Conservation (phyloP, 2,888 invertebrate genomes). For the Uloborus plumipes region DNA sequence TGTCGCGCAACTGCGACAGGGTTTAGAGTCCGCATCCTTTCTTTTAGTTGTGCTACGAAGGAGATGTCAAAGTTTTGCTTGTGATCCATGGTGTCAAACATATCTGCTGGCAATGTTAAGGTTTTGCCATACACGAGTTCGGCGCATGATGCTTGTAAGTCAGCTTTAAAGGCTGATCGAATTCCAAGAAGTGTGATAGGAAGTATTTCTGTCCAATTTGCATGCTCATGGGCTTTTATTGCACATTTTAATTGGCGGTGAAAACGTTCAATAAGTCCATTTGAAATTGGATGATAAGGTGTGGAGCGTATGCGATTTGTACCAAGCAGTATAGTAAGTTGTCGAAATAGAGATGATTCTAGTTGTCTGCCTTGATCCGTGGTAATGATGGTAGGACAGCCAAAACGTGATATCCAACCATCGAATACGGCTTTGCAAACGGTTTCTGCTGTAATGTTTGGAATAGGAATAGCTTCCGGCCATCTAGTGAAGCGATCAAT, state of each 20-base stretch:
- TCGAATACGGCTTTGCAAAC: background rate
- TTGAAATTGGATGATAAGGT: constrained; percentile 8
- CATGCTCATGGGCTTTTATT: background rate
- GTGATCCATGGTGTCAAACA: no score
- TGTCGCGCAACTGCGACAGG: no score
- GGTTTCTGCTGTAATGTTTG: background rate
- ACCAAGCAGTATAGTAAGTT: background rate
- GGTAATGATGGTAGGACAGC: background rate
- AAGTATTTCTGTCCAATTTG: background rate
- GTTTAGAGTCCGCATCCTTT: no score
- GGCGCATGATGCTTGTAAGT: background rate
- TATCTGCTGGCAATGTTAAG: constrained; percentile 1
- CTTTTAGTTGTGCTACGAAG: no score
- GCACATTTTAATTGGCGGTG: constrained; percentile 1
- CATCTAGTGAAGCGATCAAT: constrained; percentile 21
- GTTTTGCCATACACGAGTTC: constrained; percentile 17
- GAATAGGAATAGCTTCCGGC: constrained; percentile 4
- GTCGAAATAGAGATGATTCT: background rate
- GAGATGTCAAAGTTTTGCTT: no score
- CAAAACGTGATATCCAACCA: background rate
- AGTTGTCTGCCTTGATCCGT: constrained; percentile 3
- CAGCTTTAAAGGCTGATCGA: background rate
- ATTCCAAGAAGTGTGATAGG: constrained; percentile 8
- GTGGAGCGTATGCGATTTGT: background rate
- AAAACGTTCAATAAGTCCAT: constrained; percentile 9